Percentiles rank a stretch among this genome's conserved stretches.
Evolutionary conservation across 2,797 vertebrate genomes (phyloP).

Genomic region (Chromobotia macracanthus): DNA sequence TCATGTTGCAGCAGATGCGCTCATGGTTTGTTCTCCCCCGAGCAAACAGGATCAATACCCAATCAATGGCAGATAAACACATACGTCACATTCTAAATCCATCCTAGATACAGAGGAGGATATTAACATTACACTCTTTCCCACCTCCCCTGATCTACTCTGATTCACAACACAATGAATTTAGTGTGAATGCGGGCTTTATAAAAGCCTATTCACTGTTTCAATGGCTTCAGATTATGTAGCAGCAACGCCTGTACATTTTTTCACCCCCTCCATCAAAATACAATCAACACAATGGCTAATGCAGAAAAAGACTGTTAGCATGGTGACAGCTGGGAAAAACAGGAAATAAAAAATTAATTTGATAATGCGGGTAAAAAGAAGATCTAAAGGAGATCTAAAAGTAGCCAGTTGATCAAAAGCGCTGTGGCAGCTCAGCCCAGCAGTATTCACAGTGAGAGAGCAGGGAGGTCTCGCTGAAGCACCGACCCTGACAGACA

Average conservation of each 20-base stretch:
- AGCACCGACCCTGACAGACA: conserved; percentile 35
- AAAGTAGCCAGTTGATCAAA: conserved; percentile 35
- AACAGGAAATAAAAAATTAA: not conserved
- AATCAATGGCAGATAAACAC: conserved; percentile 60
- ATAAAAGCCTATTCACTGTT: conserved; percentile 35
- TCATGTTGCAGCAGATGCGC: conserved; percentile 21
- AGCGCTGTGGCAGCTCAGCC: conserved; percentile 19
- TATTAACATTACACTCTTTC: conserved; percentile 48
- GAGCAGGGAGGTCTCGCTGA: conserved; percentile 13
- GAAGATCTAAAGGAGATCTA: conserved; percentile 2
- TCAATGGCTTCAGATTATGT: conserved; percentile 30
- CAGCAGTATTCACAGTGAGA: conserved; percentile 23
- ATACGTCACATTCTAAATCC: conserved; percentile 53
- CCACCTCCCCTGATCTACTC: conserved; percentile 10
- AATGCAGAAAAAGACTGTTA: conserved; percentile 14
- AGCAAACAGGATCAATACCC: conserved; percentile 47
- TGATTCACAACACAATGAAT: conserved; percentile 39
- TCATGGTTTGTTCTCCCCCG: conserved; percentile 28
- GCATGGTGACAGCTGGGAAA: not conserved
- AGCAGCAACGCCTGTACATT: not conserved
- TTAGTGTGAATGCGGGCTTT: conserved; percentile 12
- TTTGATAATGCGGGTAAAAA: conserved; percentile 10
- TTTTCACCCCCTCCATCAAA: not conserved
- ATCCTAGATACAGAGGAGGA: conserved; percentile 38
- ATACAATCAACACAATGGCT: conserved; percentile 8